Evolutionary conservation across 2,113 vertebrate genomes (phyloP).

Genomic region (Castor canadensis): DNA sequence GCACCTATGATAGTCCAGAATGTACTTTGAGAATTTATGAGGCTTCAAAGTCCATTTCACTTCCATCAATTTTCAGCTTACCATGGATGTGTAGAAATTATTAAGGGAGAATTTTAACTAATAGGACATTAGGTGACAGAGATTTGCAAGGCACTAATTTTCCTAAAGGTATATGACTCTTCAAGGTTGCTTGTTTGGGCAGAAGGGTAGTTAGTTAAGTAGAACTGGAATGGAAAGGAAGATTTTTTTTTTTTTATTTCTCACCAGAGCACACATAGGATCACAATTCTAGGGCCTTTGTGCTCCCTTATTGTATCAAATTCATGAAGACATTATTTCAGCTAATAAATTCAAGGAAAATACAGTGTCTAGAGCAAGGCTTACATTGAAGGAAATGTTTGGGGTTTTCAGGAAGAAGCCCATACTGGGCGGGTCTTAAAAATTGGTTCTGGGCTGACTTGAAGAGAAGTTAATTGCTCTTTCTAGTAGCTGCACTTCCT

Average conservation of each 20-base stretch:
- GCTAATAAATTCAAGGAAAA: background rate
- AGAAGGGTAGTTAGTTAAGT: background rate
- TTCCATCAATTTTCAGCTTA: constrained; percentile 13
- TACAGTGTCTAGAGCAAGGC: background rate
- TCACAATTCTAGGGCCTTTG: background rate
- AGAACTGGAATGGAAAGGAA: background rate
- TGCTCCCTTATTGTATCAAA: background rate
- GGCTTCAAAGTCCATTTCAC: constrained; percentile 18
- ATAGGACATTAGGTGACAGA: background rate
- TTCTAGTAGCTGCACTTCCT: background rate
- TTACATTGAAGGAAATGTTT: background rate
- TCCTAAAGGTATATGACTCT: background rate
- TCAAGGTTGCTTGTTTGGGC: background rate
- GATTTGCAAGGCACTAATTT: background rate
- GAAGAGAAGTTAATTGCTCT: background rate
- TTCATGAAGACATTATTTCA: background rate
- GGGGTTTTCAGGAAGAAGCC: background rate
- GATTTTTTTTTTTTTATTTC: constrained; percentile 13
- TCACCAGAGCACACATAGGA: background rate
- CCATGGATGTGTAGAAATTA: background rate
- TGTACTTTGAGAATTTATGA: constrained; percentile 58
- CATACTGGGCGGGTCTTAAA: background rate
- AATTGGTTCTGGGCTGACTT: background rate
- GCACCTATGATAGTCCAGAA: constrained; percentile 10
- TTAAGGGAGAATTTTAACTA: background rate